Evolutionary conservation across 2,113 vertebrate genomes (phyloP).

Genomic region (Phainopepla nitens): DNA sequence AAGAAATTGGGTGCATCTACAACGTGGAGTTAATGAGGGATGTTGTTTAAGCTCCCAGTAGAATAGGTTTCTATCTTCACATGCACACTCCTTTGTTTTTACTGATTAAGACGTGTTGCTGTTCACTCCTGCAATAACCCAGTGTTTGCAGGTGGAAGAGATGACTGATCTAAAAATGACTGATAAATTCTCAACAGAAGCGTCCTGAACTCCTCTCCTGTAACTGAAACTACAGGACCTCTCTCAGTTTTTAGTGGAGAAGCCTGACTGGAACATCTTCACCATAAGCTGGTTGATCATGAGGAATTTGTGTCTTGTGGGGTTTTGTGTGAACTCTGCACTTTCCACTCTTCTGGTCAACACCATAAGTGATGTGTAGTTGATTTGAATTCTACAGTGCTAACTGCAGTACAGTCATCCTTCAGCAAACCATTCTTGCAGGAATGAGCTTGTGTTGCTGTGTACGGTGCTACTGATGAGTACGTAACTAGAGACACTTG

Average conservation of each 20-base stretch:
- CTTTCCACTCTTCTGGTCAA: neutral
- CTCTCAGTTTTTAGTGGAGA: neutral
- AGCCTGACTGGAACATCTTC: neutral
- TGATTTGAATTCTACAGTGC: neutral
- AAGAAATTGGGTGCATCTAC: neutral
- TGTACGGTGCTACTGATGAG: neutral
- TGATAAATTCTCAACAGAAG: neutral
- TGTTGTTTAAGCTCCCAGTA: neutral
- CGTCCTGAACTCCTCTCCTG: neutral
- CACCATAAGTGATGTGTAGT: neutral
- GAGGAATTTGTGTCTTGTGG: neutral
- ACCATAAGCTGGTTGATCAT: neutral
- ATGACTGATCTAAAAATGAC: neutral
- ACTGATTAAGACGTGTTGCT: neutral
- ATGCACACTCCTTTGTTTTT: neutral
- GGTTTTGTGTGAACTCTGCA: neutral
- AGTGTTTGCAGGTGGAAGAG: neutral
- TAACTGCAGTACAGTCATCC: neutral
- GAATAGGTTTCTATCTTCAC: neutral
- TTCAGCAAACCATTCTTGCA: neutral
- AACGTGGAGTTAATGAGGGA: neutral
- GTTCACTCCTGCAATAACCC: neutral
- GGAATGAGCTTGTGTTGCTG: neutral
- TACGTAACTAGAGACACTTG: neutral
- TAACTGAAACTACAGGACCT: neutral